Conservation (phyloP, 2,888 invertebrate species). For the Patella pellucida region DNA sequence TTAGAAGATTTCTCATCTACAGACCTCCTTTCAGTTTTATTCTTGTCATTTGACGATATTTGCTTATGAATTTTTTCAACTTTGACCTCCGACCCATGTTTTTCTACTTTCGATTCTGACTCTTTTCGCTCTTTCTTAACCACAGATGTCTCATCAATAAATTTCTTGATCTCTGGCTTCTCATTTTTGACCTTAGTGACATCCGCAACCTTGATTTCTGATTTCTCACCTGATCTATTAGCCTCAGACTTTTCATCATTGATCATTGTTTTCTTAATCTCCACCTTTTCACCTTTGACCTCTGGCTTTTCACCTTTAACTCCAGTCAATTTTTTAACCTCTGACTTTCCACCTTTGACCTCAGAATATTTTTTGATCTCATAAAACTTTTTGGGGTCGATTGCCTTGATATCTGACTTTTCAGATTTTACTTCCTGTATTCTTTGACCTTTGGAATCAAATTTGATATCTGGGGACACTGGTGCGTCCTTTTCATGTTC, state of each 20-base stretch:
- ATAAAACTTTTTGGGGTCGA: slow-evolving; percentile 2
- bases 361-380: not conserved
- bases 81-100: not conserved
- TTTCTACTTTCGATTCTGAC: not conserved
- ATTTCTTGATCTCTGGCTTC: not conserved
- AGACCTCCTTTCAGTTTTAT: not conserved
- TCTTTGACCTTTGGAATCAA: slow-evolving; percentile 15
- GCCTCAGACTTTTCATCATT: not conserved
- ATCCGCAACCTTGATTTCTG: not conserved
- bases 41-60: not conserved
- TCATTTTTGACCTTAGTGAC: not conserved
- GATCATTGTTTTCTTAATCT: not conserved
- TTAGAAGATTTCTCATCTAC: not conserved
- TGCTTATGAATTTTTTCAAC: not conserved
- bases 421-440: slow-evolving; percentile 10
- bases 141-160: not conserved
- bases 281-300: slow-evolving; percentile 8
- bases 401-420: slow-evolving; percentile 6
- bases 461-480: slow-evolving; percentile 12
- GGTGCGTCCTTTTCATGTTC: slow-evolving; percentile 24
- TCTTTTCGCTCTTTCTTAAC: not conserved
- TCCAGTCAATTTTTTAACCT: not conserved
- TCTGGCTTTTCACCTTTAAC: not conserved
- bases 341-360: slow-evolving; percentile 3
- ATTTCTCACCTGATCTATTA: not conserved